These are phyloP conservation scores for Axea sp. DNA, from an alignment of 2,888 invertebrate species.

Conservation along the genomic window DNA sequence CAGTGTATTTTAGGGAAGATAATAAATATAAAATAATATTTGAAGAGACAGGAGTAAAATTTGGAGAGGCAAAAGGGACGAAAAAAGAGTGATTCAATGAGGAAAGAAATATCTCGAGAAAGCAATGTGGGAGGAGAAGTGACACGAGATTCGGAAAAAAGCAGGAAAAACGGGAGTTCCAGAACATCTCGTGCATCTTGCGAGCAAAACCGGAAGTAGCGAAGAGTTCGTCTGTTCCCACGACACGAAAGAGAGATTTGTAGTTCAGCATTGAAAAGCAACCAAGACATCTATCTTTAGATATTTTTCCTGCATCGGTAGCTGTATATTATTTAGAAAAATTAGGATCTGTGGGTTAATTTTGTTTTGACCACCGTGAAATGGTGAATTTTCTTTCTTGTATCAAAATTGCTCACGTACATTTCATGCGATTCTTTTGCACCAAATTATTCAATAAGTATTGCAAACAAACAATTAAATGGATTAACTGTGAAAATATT, in stretches of 20 bases:
- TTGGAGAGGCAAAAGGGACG: conserved; percentile 11
- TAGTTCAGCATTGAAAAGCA: conserved; percentile 50
- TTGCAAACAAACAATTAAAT: too few relatives aligned
- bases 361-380: too few relatives aligned
- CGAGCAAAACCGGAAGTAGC: conserved; percentile 55
- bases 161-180: conserved; percentile 49
- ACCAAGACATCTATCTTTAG: conserved; percentile 37
- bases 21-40: conserved; percentile 42
- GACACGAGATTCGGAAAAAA: conserved; percentile 48
- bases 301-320: conserved; percentile 29
- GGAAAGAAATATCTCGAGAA: conserved; percentile 51
- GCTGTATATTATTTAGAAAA: too few relatives aligned
- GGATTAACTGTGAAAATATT: too few relatives aligned
- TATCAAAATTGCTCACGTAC: too few relatives aligned
- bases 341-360: too few relatives aligned
- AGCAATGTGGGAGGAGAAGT: conserved; percentile 46
- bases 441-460: too few relatives aligned
- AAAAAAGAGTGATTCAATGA: conserved; percentile 49
- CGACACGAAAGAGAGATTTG: conserved; percentile 58
- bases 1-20: too few relatives aligned
- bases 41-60: conserved; percentile 21
- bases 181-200: conserved; percentile 50
- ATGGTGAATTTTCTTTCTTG: too few relatives aligned
- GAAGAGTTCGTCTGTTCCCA: conserved; percentile 59
- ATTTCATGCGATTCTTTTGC: too few relatives aligned